Base-by-base conservation (phyloP, 2,888 invertebrate genomes). In the Aspidiotus destructor region DNA sequence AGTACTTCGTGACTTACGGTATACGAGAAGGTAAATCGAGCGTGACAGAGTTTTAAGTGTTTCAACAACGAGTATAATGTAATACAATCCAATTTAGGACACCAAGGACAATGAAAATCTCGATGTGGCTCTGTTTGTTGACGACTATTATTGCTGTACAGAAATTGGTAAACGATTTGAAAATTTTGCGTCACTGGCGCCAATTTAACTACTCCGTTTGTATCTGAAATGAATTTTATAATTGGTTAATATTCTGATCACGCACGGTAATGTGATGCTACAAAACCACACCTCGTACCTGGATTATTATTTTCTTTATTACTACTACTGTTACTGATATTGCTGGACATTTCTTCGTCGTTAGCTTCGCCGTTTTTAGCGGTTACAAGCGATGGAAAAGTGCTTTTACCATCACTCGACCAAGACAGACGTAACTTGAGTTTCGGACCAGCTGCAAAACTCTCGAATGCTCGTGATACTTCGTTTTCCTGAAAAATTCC, bases 41-140 rank as follows among this genome's bases (percentile, higher is more conserved):
- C 88, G 79, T 97, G 97, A 77, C 93, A 93, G 58, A 93, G 80
- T 77, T 95, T 93, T 68, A 97, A 83, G 78, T 97, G 97, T 77
- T 95, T 96, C 53, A 97, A 82, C 72, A 97, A 80, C 0, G 92
- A 88, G 78, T 94, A 94, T 28, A 97, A 81, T 48, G 86, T 84
- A 67, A 87, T 85, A 75, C 95, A 96, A 79, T 94, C 90, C 17
- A 96, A 80, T 65, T 68, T 70, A 8, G 89, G 89, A 77, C 97
- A 97, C 96, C 96, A 97, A 0, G 97, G 96, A 76, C 97, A 97
- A 76, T 89, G 88, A 63, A 94, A 82, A 80, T 95, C 93, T 75
- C 92, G 90, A 72, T 92, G 88, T 10, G 93, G 92, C 79, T 95
- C 95, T 0, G 95, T 96, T 79, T 95, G 95, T 76, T 96, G 96